Percentiles rank a stretch among this genome's conserved stretches.
Evolutionary conservation across 1,140 invertebrate genomes (phyloP).

Genomic region (Cyclina sinensis): DNA sequence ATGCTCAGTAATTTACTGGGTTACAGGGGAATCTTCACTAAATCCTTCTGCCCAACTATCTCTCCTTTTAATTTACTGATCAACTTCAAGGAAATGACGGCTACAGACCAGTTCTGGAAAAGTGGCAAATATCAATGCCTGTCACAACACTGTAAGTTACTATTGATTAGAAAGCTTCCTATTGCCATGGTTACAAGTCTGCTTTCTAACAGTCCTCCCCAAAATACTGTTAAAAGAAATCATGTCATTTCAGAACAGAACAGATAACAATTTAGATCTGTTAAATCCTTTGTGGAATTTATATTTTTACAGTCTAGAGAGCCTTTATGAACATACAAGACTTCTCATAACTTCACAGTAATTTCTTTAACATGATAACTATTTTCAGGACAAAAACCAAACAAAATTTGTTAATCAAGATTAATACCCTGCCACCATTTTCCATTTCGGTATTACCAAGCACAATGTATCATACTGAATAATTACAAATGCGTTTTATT

Average conservation of each 20-base stretch:
- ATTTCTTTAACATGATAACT: no score
- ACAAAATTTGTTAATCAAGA: no score
- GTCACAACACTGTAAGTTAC: conserved; percentile 51
- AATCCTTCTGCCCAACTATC: neutral
- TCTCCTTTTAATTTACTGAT: conserved; percentile 37
- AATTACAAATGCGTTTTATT: no score
- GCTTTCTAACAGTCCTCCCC: neutral
- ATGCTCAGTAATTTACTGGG: neutral
- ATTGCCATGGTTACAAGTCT: conserved; percentile 46
- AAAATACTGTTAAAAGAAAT: conserved; percentile 24
- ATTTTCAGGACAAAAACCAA: no score
- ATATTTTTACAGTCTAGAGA: no score
- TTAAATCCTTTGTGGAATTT: no score
- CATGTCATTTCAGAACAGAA: conserved; percentile 32
- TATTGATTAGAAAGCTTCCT: conserved; percentile 51
- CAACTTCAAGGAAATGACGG: neutral
- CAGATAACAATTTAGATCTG: no score
- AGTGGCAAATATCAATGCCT: conserved; percentile 58
- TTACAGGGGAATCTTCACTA: neutral
- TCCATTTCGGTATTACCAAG: no score
- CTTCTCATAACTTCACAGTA: no score
- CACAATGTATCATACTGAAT: no score
- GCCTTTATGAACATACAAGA: no score
- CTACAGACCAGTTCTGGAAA: neutral
- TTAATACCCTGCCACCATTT: no score